phyloP scores from a whole-genome alignment of 1,140 invertebrate genomes.

The Drosophila sp. region DNA sequence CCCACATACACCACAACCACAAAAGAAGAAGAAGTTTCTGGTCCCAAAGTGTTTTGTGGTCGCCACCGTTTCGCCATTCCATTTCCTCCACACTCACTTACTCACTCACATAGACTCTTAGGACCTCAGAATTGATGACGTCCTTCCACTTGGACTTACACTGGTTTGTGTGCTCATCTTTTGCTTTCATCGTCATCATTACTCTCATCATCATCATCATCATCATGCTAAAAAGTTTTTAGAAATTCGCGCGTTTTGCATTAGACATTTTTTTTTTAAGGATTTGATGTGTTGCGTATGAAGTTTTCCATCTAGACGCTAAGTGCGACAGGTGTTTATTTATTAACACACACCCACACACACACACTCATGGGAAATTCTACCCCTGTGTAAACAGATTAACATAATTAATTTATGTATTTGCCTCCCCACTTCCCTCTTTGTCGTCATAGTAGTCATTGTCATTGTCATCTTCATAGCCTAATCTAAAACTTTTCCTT shows the following conservation, averaged over 20 bases:
- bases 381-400: constrained; percentile 67
- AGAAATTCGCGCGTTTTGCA: constrained; percentile 52
- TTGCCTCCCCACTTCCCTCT: constrained; percentile 33
- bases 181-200: constrained; percentile 1
- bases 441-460: constrained; percentile 33
- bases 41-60: constrained; percentile 71
- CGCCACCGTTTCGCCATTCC: constrained; percentile 4
- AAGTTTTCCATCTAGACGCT: not conserved
- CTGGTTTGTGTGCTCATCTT: constrained; percentile 16
- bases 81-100: not conserved
- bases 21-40: constrained; percentile 49
- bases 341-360: constrained; percentile 50
- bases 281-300: constrained; percentile 19
- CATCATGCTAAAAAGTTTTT: constrained; percentile 44
- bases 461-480: constrained; percentile 8
- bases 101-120: constrained; percentile 4
- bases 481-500: constrained; percentile 54
- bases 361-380: not conserved
- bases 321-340: constrained; percentile 76
- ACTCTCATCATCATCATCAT: constrained; percentile 25
- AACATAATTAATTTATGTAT: constrained; percentile 77
- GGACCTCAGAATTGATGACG: constrained; percentile 61
- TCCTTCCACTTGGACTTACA: constrained; percentile 47
- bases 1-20: constrained; percentile 15
- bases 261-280: constrained; percentile 20